Evolutionary conservation across 2,888 invertebrate genomes (phyloP).

Genomic region (Eudasyphora cyanicolor): DNA sequence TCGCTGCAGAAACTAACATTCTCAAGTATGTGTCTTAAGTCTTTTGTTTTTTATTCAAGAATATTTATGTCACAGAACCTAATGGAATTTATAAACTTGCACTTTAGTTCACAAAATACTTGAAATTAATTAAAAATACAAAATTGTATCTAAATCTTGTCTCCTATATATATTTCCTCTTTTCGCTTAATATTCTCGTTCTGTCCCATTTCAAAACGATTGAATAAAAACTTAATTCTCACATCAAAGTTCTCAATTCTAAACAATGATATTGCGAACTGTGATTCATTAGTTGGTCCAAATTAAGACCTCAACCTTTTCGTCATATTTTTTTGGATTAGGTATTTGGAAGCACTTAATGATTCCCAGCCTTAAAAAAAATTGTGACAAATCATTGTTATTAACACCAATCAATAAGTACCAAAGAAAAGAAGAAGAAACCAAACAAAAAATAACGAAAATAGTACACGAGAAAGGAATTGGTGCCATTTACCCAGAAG

Average conservation of each 20-base stretch:
- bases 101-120: too few species aligned
- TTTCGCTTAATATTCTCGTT: too few species aligned
- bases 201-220: neutral
- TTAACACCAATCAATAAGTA: slow-evolving; percentile 5
- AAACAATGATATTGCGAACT: slow-evolving; percentile 32
- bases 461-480: neutral
- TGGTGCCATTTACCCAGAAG: neutral
- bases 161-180: too few species aligned
- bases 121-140: too few species aligned
- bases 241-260: neutral
- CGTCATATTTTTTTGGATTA: too few species aligned
- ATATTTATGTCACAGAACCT: too few species aligned
- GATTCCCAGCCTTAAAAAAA: slow-evolving; percentile 25
- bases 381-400: slow-evolving; percentile 31
- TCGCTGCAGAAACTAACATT: too few species aligned
- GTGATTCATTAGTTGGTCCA: neutral
- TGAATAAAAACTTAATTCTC: neutral
- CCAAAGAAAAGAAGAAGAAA: neutral
- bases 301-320: neutral
- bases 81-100: too few species aligned
- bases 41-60: neutral
- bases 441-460: neutral
- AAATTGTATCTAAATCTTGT: too few species aligned
- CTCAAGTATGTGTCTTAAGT: neutral
- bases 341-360: neutral